A percentile compares a stretch with the other conserved stretches of the same genome.
These are phyloP conservation scores for Mastomys coucha DNA, from an alignment of 2,113 vertebrate genomes.

Conservation along the genomic window DNA sequence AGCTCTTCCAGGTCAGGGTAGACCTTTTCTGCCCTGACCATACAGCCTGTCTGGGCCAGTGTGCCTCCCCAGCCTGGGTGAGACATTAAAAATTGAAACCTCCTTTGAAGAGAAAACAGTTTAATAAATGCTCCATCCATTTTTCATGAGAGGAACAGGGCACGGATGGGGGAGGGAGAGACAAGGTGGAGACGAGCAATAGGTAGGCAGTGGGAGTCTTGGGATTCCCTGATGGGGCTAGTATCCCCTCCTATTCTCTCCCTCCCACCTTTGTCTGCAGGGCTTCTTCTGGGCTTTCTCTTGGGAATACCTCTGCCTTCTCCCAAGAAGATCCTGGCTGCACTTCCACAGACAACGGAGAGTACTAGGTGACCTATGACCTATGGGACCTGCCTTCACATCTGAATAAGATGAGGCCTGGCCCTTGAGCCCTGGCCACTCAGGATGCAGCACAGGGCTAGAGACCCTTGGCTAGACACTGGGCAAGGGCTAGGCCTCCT, in stretches of 20 bases:
- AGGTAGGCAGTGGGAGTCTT: not conserved
- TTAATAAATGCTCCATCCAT: conserved; percentile 82
- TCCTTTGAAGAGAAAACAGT: conserved; percentile 81
- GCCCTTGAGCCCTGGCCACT: not conserved
- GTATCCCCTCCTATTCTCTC: not conserved
- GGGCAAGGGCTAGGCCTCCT: not conserved
- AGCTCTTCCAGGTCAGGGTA: not conserved
- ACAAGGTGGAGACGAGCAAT: not conserved
- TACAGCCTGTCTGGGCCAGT: conserved; percentile 43
- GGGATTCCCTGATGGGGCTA: not conserved
- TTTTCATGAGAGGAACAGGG: conserved; percentile 78
- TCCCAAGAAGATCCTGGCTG: not conserved
- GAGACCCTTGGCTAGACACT: not conserved
- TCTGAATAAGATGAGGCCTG: not conserved
- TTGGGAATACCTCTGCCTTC: not conserved
- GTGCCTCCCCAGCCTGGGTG: conserved; percentile 43
- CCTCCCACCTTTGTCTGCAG: not conserved
- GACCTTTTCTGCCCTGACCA: conserved; percentile 2
- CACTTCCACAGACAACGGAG: not conserved
- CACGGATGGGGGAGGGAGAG: conserved; percentile 50
- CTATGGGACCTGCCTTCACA: not conserved
- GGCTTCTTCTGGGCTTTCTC: not conserved
- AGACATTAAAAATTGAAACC: conserved; percentile 81
- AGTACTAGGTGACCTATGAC: not conserved
- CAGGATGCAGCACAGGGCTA: not conserved